Evolutionary conservation across 1,140 invertebrate genomes (phyloP).

Genomic region (Medauroidea extradentata): DNA sequence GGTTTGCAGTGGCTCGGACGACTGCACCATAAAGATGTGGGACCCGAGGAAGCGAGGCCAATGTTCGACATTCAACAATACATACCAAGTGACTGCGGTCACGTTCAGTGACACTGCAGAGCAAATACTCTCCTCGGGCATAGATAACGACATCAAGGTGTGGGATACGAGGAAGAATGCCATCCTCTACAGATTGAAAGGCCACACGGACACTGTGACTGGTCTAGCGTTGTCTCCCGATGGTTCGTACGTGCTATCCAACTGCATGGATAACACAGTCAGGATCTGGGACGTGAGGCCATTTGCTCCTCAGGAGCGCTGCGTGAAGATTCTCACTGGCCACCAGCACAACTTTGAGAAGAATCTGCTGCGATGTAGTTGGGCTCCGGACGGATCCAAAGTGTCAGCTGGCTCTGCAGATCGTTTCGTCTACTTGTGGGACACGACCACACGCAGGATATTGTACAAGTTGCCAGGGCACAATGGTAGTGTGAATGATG

Average conservation of each 20-base stretch:
- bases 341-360: slow-evolving; percentile 99
- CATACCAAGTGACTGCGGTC: slow-evolving; percentile 84
- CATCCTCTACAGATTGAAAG: slow-evolving; percentile 77
- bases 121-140: slow-evolving; percentile 78
- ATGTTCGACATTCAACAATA: slow-evolving; percentile 72
- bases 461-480: slow-evolving; percentile 98
- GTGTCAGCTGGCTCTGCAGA: slow-evolving; percentile 91
- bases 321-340: slow-evolving; percentile 87
- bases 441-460: slow-evolving; percentile 84
- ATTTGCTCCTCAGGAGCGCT: slow-evolving; percentile 79
- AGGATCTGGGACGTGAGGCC: slow-evolving; percentile 68
- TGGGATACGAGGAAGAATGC: slow-evolving; percentile 95
- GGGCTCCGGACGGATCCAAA: slow-evolving; percentile 83
- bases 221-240: slow-evolving; percentile 89
- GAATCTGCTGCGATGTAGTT: slow-evolving; percentile 81
- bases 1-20: slow-evolving; percentile 91
- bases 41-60: slow-evolving; percentile 76
- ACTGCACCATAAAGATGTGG: slow-evolving; percentile 91
- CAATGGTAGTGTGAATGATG: slow-evolving; percentile 94
- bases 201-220: slow-evolving; percentile 93
- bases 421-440: slow-evolving; percentile 95
- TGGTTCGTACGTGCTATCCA: slow-evolving; percentile 91
- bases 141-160: slow-evolving; percentile 97
- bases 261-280: slow-evolving; percentile 94
- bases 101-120: slow-evolving; percentile 96